Evolutionary conservation across 2,797 vertebrate genomes (phyloP), one percentile per base, ranked within the genome.

Genomic region (Microcaecilia unicolor): DNA sequence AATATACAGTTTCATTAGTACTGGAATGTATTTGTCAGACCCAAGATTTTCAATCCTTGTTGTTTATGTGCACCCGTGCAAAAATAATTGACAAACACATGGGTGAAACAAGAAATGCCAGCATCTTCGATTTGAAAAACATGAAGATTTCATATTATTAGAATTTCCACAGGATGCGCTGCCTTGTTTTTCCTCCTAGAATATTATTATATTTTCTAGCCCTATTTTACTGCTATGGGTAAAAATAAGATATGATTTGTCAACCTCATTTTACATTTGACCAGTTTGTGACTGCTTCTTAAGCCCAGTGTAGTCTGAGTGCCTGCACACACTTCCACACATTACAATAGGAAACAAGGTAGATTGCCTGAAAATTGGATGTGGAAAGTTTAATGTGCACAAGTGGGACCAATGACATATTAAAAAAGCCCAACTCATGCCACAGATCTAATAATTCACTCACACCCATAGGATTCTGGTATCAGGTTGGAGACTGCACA

Each of bases 1-100:
- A 82, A 82, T 83, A 85, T 79, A 85, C 79, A 82, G 80, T 83
- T 84, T 83, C 83, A n/a, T 84, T 83, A 75, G 64, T 80, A 74
- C 73, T 56, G 64, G 74, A 75, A 76, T 79, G 58, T 81, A 76
- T 81, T 81, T 80, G 70, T 81, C 71, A 70, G 65, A 76, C 69
- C 74, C 79, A 78, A 76, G 74, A 80, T 76, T n/a, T n/a, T 63
- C 55, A 64, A 65, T 54, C 54, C 44, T 70, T 63, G 48, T 70
- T 78, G 57, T 75, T 79, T 75, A 77, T 76, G 75, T 72, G 70
- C 62, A 73, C 57, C 68, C 76, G 74, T 72, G 55, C 69, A 78
- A 81, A 83, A 77, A 81, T 79, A 81, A 79, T 76, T 83, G 75
- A 75, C 78, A 76, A 73, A 72, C 69, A 74, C 57, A 62, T 75